phyloP scores from a whole-genome alignment of 2,113 vertebrate genomes.

The Physeter macrocephalus region DNA sequence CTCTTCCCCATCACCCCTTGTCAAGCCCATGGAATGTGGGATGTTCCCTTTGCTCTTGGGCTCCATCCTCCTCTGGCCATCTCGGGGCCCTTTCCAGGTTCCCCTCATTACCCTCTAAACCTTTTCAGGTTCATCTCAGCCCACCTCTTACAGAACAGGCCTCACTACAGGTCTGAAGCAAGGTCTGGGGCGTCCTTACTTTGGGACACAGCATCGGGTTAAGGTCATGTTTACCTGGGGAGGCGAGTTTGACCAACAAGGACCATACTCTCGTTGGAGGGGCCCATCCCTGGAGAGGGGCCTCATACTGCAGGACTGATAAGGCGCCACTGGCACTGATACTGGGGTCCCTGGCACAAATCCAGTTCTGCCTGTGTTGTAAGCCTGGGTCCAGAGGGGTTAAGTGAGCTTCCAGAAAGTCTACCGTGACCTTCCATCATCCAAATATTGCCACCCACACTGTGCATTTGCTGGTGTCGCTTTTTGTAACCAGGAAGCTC shows the following conservation, averaged over 20 bases:
- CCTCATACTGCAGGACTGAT: background rate
- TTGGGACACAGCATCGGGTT: background rate
- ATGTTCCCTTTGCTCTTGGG: background rate
- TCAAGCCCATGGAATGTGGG: too few relatives aligned
- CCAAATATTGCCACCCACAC: background rate
- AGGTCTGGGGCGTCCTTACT: background rate
- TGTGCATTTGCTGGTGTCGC: background rate
- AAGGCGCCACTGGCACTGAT: background rate
- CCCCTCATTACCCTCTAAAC: background rate
- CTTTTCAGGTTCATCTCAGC: background rate
- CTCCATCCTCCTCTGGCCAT: background rate
- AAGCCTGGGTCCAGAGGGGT: background rate
- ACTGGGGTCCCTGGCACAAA: background rate
- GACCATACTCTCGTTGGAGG: background rate
- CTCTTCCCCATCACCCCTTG: background rate
- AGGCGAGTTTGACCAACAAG: background rate
- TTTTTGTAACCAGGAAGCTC: background rate
- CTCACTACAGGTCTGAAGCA: background rate
- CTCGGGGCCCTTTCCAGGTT: fast-evolving
- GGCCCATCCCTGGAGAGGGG: background rate
- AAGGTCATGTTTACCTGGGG: background rate
- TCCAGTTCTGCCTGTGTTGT: background rate
- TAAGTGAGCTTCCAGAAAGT: background rate
- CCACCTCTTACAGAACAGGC: background rate
- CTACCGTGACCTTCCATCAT: background rate